Percentiles rank a stretch among this genome's conserved stretches.
phyloP scores from a whole-genome alignment of 2,113 vertebrate species.

The Larimichthys polyactis region DNA sequence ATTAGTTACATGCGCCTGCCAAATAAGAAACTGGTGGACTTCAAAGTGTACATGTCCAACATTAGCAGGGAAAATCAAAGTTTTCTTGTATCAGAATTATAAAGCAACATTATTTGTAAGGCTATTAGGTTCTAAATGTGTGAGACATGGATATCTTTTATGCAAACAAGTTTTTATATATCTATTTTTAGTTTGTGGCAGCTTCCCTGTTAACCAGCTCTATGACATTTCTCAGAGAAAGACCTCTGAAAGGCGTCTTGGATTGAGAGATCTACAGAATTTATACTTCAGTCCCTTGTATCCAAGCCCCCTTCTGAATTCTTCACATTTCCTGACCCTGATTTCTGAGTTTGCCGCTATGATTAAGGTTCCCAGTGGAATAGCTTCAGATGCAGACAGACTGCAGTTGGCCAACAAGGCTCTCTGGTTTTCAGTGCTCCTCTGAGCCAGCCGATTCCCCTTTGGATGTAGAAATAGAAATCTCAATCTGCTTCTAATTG shows the following conservation, averaged over 20 bases:
- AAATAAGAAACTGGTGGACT: background rate
- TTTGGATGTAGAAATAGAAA: slow-evolving; percentile 74
- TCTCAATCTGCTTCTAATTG: slow-evolving; percentile 76
- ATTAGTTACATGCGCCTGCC: background rate
- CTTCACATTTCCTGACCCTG: slow-evolving; percentile 76
- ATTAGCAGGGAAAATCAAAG: background rate
- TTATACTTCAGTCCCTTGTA: slow-evolving; percentile 40
- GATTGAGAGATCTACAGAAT: slow-evolving; percentile 49
- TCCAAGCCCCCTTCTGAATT: slow-evolving; percentile 60
- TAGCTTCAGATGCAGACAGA: slow-evolving; percentile 61
- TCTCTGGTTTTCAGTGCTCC: slow-evolving; percentile 59
- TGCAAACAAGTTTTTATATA: background rate
- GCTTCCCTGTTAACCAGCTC: slow-evolving; percentile 7
- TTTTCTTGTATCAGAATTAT: background rate
- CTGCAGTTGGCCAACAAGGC: slow-evolving; percentile 58
- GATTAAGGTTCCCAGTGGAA: slow-evolving; percentile 77
- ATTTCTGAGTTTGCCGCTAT: slow-evolving; percentile 76
- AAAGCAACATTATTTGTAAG: background rate
- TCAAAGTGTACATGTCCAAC: background rate
- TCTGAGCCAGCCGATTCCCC: slow-evolving; percentile 58
- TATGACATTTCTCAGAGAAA: slow-evolving; percentile 29
- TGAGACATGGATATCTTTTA: background rate
- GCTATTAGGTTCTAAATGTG: background rate
- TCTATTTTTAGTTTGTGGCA: background rate
- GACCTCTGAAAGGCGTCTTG: background rate